These are phyloP conservation scores for Lycia hirtaria DNA, from an alignment of 2,888 invertebrate genomes.

Conservation along the genomic window DNA sequence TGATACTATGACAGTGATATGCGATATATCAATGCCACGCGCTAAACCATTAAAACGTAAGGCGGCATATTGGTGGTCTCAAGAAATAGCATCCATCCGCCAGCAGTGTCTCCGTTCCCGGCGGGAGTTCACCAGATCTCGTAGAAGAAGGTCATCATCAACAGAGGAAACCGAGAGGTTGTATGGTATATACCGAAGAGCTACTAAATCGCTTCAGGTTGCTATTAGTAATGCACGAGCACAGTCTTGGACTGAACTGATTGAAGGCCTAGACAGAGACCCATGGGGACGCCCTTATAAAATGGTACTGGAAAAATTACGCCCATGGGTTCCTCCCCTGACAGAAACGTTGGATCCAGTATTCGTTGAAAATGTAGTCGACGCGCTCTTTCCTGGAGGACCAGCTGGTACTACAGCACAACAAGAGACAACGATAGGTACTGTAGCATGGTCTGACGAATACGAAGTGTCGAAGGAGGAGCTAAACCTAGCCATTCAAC, in stretches of 20 bases:
- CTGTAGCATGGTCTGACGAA: too few species aligned
- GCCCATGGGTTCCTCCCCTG: constrained; percentile 21
- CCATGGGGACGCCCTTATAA: constrained; percentile 13
- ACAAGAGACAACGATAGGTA: too few species aligned
- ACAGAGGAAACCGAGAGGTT: background rate
- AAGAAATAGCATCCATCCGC: background rate
- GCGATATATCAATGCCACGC: background rate
- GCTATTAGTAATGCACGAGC: background rate
- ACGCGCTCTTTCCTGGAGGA: too few species aligned
- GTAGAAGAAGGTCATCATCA: background rate
- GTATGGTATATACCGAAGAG: background rate
- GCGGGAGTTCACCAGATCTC: background rate
- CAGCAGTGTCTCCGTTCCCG: background rate
- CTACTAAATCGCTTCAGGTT: background rate
- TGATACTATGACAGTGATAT: background rate
- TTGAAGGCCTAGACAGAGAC: too few species aligned
- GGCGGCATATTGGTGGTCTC: background rate
- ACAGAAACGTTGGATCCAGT: constrained; percentile 10
- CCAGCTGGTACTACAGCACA: too few species aligned
- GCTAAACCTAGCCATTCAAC: too few species aligned
- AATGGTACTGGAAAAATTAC: constrained; percentile 2
- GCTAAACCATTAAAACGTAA: background rate
- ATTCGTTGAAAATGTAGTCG: too few species aligned
- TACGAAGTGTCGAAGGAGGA: too few species aligned
- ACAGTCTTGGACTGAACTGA: background rate